These are phyloP conservation scores for Galerucella pusilla DNA, from an alignment of 2,888 invertebrate species.

Conservation along the genomic window DNA sequence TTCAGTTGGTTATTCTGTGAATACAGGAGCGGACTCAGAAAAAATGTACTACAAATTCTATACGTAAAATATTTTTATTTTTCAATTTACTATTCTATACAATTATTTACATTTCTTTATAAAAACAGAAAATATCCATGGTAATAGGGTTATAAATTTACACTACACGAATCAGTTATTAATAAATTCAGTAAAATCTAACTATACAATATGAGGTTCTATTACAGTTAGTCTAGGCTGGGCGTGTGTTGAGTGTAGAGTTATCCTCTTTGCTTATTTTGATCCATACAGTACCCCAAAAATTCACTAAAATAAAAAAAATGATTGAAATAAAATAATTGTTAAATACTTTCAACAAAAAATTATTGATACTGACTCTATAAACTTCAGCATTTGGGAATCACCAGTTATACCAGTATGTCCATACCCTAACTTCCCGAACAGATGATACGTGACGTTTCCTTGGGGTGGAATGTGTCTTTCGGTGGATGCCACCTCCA, in stretches of 20 bases:
- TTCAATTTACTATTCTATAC: too few species aligned
- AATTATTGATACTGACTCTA: slow-evolving; percentile 53
- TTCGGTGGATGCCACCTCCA: slow-evolving; percentile 47
- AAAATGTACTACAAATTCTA: too few species aligned
- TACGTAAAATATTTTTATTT: too few species aligned
- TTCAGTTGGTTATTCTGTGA: not conserved
- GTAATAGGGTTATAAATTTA: too few species aligned
- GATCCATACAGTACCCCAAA: slow-evolving; percentile 39
- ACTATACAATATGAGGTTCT: not conserved
- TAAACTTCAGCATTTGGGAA: slow-evolving; percentile 53
- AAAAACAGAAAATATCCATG: too few species aligned
- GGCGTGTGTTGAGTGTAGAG: not conserved
- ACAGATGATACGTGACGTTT: slow-evolving; percentile 51
- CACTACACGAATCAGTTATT: too few species aligned
- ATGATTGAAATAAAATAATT: not conserved
- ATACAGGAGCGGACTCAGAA: not conserved
- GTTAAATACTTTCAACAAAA: not conserved
- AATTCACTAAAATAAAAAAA: slow-evolving; percentile 48
- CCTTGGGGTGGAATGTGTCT: slow-evolving; percentile 51
- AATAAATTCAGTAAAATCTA: not conserved
- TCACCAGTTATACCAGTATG: slow-evolving; percentile 55
- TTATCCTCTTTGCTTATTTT: slow-evolving; percentile 37
- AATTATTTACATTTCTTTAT: too few species aligned
- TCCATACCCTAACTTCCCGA: slow-evolving; percentile 51
- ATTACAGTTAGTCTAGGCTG: too few species aligned